Conservation (phyloP, 2,113 vertebrate genomes). For the Cepphus grylle region DNA sequence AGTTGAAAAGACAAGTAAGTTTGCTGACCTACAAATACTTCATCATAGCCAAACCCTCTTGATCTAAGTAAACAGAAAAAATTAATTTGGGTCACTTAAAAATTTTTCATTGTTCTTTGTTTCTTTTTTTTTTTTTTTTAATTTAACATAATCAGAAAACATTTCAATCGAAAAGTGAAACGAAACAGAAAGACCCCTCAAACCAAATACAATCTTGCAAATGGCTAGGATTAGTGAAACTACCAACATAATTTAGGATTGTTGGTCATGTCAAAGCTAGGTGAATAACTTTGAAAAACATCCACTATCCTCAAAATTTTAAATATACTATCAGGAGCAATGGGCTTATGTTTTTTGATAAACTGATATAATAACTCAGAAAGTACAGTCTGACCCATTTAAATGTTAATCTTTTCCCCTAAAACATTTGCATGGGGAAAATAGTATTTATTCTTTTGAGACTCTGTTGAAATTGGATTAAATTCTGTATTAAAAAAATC, state of each 20-base stretch:
- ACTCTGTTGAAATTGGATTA: neutral
- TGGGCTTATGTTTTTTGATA: neutral
- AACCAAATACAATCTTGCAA: neutral
- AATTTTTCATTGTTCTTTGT: neutral
- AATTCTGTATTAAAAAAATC: neutral
- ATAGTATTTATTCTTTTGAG: neutral
- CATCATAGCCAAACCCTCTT: neutral
- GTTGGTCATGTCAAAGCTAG: neutral
- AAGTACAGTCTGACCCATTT: neutral
- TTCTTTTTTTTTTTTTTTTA: neutral
- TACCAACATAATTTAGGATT: neutral
- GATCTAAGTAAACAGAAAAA: neutral
- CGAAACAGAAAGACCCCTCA: accelerated
- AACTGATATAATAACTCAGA: neutral
- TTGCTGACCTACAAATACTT: neutral
- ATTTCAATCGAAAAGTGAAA: neutral
- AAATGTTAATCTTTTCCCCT: neutral
- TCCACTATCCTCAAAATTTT: neutral
- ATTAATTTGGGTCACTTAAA: neutral
- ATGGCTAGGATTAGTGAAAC: neutral
- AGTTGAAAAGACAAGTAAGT: neutral
- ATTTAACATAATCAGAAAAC: neutral
- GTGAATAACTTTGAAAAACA: neutral
- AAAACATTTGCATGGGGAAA: neutral
- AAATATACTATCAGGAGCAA: neutral